phyloP scores from a whole-genome alignment of 53 echinoderm and acorn worm genomes.

The Holothuria scabra region DNA sequence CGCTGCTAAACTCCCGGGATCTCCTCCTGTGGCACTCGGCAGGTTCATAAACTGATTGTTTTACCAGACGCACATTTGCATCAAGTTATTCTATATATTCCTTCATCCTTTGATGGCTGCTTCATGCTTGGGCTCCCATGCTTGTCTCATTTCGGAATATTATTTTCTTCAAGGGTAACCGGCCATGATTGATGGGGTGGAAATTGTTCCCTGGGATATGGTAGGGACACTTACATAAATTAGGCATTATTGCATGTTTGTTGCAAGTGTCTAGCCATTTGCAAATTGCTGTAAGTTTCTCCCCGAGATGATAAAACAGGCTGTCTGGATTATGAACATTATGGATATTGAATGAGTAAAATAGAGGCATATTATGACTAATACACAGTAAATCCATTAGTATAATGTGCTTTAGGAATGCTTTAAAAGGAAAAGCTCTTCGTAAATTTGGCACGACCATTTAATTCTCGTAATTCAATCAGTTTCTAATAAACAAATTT shows the following conservation, averaged over 20 bases:
- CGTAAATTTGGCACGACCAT: too few species aligned
- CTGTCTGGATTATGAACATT: too few species aligned
- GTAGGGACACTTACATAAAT: conserved; percentile 38
- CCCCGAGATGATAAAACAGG: too few species aligned
- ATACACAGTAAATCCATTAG: too few species aligned
- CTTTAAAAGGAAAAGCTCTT: too few species aligned
- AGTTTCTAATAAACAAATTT: too few species aligned
- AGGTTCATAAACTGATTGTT: conserved; percentile 43
- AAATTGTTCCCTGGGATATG: conserved; percentile 46
- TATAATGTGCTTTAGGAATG: too few species aligned
- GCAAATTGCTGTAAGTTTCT: too few species aligned
- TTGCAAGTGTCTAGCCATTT: conserved; percentile 2
- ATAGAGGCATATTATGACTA: too few species aligned
- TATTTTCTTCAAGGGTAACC: conserved; percentile 39
- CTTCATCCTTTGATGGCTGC: neutral
- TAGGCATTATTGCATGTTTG: conserved; percentile 15
- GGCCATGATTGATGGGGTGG: conserved; percentile 45
- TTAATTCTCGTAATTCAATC: too few species aligned
- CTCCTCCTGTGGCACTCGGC: neutral
- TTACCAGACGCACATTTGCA: conserved; percentile 39
- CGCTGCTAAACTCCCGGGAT: conserved; percentile 12
- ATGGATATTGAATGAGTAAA: too few species aligned
- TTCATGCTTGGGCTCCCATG: conserved; percentile 38
- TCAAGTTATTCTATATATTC: conserved; percentile 29
- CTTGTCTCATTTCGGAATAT: conserved; percentile 23